Evolutionary conservation across 2,888 invertebrate genomes (phyloP).

Genomic region (Lithophane semibrunnea): DNA sequence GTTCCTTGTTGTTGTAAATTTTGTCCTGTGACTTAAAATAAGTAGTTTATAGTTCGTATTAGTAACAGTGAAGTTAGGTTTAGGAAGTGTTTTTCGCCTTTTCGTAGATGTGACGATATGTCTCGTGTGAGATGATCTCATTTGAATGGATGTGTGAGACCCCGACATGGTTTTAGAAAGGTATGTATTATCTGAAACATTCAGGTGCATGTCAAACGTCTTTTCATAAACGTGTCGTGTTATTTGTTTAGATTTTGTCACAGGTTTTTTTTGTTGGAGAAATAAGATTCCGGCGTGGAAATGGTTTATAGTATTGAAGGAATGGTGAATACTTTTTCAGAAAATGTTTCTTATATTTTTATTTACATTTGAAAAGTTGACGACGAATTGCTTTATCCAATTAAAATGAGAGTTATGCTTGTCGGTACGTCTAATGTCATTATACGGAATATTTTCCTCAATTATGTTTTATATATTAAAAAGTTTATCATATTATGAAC

Average conservation of each 20-base stretch:
- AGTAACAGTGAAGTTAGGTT: constrained; percentile 59
- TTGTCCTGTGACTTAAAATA: constrained; percentile 43
- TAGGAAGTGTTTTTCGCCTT: constrained; percentile 59
- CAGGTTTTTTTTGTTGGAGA: neutral
- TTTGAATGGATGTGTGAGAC: constrained; percentile 65
- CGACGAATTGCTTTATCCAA: neutral
- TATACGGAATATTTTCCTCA: constrained; percentile 8
- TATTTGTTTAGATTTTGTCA: neutral
- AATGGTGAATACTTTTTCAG: neutral
- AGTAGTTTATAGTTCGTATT: constrained; percentile 52
- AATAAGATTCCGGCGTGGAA: neutral
- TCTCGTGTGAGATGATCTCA: constrained; percentile 60
- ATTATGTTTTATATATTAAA: constrained; percentile 13
- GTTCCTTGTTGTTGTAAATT: constrained; percentile 56
- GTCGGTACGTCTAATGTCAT: neutral
- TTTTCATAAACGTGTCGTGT: constrained; percentile 19
- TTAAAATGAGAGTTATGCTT: neutral
- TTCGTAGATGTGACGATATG: constrained; percentile 56
- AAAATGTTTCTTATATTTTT: neutral
- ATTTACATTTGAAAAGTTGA: neutral
- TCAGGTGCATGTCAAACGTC: constrained; percentile 11
- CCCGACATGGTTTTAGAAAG: constrained; percentile 65
- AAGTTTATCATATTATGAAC: constrained; percentile 1
- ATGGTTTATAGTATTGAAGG: neutral
- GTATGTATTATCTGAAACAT: constrained; percentile 57